A percentile compares a stretch with the other conserved stretches of the same genome.
Evolutionary conservation across 2,113 vertebrate genomes (phyloP).

Genomic region (Desmodus rotundus): DNA sequence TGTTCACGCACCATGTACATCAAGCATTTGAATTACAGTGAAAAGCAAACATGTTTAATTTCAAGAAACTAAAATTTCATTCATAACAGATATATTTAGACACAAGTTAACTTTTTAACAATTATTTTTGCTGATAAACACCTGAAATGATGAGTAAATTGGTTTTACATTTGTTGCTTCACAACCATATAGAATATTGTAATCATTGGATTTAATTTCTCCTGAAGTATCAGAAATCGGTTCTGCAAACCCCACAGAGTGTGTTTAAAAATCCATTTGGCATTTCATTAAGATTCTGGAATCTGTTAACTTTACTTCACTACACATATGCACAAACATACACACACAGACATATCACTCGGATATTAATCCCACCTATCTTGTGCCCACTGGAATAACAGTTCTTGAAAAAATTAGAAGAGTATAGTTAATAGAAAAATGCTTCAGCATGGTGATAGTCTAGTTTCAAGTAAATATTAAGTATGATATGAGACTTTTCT

Average conservation of each 20-base stretch:
- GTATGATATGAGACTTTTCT: neutral
- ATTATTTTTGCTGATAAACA: slow-evolving; percentile 10
- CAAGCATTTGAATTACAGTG: neutral
- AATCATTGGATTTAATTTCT: slow-evolving; percentile 28
- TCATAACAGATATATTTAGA: slow-evolving; percentile 1
- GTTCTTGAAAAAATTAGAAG: neutral
- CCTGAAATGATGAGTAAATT: slow-evolving; percentile 35
- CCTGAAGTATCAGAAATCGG: slow-evolving; percentile 23
- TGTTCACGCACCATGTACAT: neutral
- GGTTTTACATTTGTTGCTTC: slow-evolving; percentile 18
- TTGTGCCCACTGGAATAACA: neutral
- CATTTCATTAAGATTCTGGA: neutral
- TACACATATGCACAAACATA: neutral
- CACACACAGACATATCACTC: neutral
- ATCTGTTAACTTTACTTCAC: neutral
- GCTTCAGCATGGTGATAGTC: neutral
- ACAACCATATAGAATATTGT: neutral
- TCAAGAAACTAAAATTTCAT: slow-evolving; percentile 40
- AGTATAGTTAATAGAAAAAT: neutral
- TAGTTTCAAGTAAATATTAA: neutral
- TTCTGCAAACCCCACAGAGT: neutral
- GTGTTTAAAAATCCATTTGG: slow-evolving; percentile 27
- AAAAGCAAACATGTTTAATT: slow-evolving; percentile 33
- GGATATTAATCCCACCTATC: neutral
- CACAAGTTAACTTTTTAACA: slow-evolving; percentile 30